Percentiles rank a stretch among this genome's conserved stretches.
phyloP scores from a whole-genome alignment of 2,888 invertebrate species.

The Ichneumoninae sp. region DNA sequence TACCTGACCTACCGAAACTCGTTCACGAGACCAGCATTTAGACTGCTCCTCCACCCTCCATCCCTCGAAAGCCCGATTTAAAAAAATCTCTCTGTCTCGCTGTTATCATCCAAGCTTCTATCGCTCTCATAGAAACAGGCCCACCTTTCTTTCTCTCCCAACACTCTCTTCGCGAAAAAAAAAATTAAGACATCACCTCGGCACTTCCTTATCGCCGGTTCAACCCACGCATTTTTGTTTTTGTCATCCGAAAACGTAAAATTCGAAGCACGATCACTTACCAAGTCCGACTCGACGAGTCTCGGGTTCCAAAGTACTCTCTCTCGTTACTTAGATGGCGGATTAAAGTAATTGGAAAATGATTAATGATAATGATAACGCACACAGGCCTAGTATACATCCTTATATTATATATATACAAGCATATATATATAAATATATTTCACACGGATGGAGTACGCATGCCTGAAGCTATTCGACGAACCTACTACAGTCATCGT shows the following conservation, averaged over 20 bases:
- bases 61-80: background rate
- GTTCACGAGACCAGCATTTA: constrained; percentile 91
- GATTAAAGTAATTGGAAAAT: constrained; percentile 7
- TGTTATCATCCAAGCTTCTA: constrained; percentile 23
- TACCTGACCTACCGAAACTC: constrained; percentile 87
- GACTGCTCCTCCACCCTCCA: constrained; percentile 25
- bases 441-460: constrained; percentile 6
- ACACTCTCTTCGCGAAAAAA: background rate
- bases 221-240: background rate
- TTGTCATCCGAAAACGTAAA: background rate
- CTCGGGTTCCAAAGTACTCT: background rate
- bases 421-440: background rate
- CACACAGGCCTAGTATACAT: constrained; percentile 39
- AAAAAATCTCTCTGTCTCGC: constrained; percentile 34
- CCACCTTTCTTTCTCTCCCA: background rate
- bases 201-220: constrained; percentile 11
- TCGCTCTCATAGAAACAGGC: constrained; percentile 15
- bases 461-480: background rate
- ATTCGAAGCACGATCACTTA: background rate
- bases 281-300: background rate
- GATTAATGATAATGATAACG: constrained; percentile 2
- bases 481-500: background rate
- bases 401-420: constrained; percentile 2
- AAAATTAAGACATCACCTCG: background rate
- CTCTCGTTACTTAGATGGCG: background rate